A percentile compares a stretch with the other conserved stretches of the same genome.
These are phyloP conservation scores for Tachina fera DNA, from an alignment of 2,888 invertebrate genomes.

Conservation along the genomic window DNA sequence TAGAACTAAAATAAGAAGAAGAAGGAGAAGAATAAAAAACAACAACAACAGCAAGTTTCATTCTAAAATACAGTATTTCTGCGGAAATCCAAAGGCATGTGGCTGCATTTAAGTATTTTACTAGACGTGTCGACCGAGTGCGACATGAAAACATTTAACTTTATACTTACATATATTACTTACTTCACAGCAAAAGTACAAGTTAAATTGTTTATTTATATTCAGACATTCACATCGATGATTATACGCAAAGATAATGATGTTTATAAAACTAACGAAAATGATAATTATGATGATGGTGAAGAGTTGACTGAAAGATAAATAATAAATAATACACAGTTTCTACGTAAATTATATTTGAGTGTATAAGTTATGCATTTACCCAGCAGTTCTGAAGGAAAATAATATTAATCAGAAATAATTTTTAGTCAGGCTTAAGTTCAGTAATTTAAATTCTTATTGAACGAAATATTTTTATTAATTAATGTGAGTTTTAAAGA, in stretches of 20 bases:
- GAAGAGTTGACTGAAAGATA: conserved; percentile 36
- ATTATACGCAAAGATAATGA: conserved; percentile 27
- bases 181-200: conserved; percentile 33
- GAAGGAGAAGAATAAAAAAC: neutral
- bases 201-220: conserved; percentile 42
- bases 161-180: conserved; percentile 21
- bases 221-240: conserved; percentile 34
- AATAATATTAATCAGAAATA: too few species aligned
- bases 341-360: conserved; percentile 1
- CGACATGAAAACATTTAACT: conserved; percentile 61
- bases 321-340: conserved; percentile 29
- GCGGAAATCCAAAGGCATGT: conserved; percentile 21
- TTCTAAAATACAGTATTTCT: conserved; percentile 21
- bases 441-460: too few species aligned
- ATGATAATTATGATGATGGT: conserved; percentile 46
- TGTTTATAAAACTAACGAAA: conserved; percentile 44
- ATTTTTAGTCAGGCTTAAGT: too few species aligned
- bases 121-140: conserved; percentile 27
- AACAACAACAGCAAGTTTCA: neutral
- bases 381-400: conserved; percentile 15
- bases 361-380: neutral
- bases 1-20: neutral
- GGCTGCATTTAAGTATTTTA: conserved; percentile 3
- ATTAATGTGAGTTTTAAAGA: too few species aligned
- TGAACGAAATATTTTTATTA: too few species aligned